A percentile compares a stretch with the other conserved stretches of the same genome.
Evolutionary conservation across 2,113 vertebrate species (phyloP).

Genomic region (Chelonoidis abingdonii): DNA sequence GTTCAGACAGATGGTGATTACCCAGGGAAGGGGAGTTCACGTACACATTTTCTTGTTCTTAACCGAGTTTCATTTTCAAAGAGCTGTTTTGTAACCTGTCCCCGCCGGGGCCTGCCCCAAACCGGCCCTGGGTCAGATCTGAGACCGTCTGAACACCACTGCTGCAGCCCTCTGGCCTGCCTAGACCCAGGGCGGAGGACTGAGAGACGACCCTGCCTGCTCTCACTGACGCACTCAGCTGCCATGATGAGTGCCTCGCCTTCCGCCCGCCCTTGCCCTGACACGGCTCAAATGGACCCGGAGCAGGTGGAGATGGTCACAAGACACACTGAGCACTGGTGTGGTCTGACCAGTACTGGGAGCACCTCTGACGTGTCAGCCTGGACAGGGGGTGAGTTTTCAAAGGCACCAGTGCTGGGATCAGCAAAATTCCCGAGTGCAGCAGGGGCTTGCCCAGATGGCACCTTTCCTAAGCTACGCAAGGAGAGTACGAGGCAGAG

Average conservation of each 20-base stretch:
- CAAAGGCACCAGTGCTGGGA: not conserved
- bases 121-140: not conserved
- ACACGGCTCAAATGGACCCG: not conserved
- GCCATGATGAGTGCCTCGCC: not conserved
- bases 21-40: too few relatives aligned
- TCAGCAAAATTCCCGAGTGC: conserved; percentile 11
- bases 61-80: conserved; percentile 11
- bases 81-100: not conserved
- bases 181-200: not conserved
- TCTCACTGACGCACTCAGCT: not conserved
- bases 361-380: conserved; percentile 12
- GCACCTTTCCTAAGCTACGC: conserved; percentile 1
- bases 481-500: not conserved
- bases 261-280: not conserved
- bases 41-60: not conserved
- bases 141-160: not conserved
- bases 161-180: not conserved
- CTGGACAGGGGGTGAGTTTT: conserved; percentile 1
- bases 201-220: not conserved
- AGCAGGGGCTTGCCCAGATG: not conserved
- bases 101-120: not conserved
- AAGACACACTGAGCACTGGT: not conserved
- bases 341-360: not conserved
- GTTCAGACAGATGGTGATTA: not conserved
- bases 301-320: not conserved